phyloP scores from a whole-genome alignment of 1,140 invertebrate species.

The Nymphalis io region DNA sequence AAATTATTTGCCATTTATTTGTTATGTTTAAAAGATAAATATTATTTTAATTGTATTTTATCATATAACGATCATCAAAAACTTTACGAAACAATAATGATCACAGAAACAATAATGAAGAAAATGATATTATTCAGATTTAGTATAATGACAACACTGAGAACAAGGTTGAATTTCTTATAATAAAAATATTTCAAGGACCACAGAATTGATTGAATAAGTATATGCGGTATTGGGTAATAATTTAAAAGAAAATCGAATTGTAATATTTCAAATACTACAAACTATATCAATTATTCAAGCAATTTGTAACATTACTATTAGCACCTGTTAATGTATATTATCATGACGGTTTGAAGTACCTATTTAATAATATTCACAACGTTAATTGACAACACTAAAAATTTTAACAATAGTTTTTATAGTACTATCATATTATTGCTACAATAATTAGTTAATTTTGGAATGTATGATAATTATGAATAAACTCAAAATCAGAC shows the following conservation, averaged over 20 bases:
- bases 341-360: conserved; percentile 31
- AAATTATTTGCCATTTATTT: conserved; percentile 21
- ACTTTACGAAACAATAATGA: neutral
- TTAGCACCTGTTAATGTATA: conserved; percentile 47
- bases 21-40: neutral
- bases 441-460: conserved; percentile 9
- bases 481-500: too few relatives aligned
- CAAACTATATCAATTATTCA: conserved; percentile 7
- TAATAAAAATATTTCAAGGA: too few relatives aligned
- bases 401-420: conserved; percentile 7
- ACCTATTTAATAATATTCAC: conserved; percentile 44
- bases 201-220: neutral
- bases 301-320: conserved; percentile 24
- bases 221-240: neutral
- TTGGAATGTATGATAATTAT: neutral
- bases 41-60: neutral
- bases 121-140: neutral
- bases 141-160: neutral
- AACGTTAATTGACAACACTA: conserved; percentile 61
- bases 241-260: neutral
- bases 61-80: conserved; percentile 3
- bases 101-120: neutral
- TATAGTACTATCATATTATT: neutral
- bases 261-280: neutral
- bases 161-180: too few relatives aligned